A percentile compares a stretch with the other conserved stretches of the same genome.
These are phyloP conservation scores for Cryptoblepharus egeriae DNA, from an alignment of 2,797 vertebrate genomes.

Conservation along the genomic window DNA sequence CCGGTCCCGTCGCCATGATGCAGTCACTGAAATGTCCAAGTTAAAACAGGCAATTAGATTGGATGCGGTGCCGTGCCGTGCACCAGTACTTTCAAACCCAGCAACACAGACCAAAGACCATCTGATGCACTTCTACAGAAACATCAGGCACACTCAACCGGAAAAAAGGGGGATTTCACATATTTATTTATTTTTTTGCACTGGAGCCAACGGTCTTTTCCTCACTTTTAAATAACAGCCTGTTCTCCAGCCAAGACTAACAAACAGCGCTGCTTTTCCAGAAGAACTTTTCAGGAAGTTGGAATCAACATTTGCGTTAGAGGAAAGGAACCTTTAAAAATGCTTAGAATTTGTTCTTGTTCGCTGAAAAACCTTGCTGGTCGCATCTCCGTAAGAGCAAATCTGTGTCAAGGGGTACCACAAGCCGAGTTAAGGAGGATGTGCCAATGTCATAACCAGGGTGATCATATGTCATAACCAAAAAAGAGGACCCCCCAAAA, in stretches of 20 bases:
- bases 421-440: background rate
- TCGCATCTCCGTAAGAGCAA: too few species aligned
- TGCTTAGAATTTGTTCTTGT: background rate
- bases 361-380: background rate
- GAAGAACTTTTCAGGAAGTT: slow-evolving; percentile 31
- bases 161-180: background rate
- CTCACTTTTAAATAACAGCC: slow-evolving; percentile 21
- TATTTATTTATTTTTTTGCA: background rate
- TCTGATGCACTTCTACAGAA: background rate
- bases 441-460: too few species aligned
- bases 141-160: background rate
- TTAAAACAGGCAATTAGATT: background rate
- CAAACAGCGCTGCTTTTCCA: slow-evolving; percentile 22
- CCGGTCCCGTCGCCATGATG: slow-evolving; percentile 82
- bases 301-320: slow-evolving; percentile 36
- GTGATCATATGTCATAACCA: too few species aligned
- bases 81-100: background rate
- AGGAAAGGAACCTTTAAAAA: slow-evolving; percentile 40
- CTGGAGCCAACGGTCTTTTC: background rate
- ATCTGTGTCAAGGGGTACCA: too few species aligned
- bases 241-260: slow-evolving; percentile 35
- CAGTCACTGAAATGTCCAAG: slow-evolving; percentile 78
- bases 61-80: background rate
- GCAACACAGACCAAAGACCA: background rate
- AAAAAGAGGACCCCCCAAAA: too few species aligned